Evolutionary conservation across 2,888 invertebrate genomes (phyloP).

Genomic region (Rotaria sp.): DNA sequence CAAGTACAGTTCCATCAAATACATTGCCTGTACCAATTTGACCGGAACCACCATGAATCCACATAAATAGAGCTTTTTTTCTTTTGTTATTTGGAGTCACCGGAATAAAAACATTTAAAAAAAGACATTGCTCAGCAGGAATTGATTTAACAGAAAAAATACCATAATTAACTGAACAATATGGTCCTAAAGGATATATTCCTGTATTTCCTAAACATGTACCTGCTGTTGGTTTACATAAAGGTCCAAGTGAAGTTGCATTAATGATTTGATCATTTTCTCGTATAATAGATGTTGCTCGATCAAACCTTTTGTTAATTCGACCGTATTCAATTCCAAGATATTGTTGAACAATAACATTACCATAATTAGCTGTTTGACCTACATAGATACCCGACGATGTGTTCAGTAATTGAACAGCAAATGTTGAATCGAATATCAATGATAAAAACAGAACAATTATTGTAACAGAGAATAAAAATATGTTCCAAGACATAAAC

Average conservation of each 20-base stretch:
- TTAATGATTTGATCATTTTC: not conserved
- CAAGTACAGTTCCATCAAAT: constrained; percentile 16
- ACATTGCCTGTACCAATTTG: constrained; percentile 17
- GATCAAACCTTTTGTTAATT: not conserved
- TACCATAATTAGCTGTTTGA: not conserved
- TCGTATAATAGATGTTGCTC: not conserved
- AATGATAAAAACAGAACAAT: not conserved
- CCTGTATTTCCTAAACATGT: not conserved
- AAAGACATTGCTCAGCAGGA: not conserved
- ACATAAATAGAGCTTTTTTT: not conserved
- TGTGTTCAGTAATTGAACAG: not conserved
- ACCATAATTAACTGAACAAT: not conserved
- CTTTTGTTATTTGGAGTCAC: not conserved
- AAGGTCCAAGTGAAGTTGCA: not conserved
- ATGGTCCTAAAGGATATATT: not conserved
- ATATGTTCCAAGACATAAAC: constrained; percentile 2
- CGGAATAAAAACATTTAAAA: not conserved
- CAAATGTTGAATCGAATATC: not conserved
- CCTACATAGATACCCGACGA: not conserved
- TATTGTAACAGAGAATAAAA: not conserved
- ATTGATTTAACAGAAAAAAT: not conserved
- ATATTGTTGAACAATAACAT: not conserved
- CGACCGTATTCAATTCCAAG: not conserved
- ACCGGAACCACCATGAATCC: constrained; percentile 25
- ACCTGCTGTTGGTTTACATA: not conserved